Percentiles rank a stretch among this genome's conserved stretches.
phyloP scores from a whole-genome alignment of 2,113 vertebrate species.

The Kobus ellipsiprymnus region DNA sequence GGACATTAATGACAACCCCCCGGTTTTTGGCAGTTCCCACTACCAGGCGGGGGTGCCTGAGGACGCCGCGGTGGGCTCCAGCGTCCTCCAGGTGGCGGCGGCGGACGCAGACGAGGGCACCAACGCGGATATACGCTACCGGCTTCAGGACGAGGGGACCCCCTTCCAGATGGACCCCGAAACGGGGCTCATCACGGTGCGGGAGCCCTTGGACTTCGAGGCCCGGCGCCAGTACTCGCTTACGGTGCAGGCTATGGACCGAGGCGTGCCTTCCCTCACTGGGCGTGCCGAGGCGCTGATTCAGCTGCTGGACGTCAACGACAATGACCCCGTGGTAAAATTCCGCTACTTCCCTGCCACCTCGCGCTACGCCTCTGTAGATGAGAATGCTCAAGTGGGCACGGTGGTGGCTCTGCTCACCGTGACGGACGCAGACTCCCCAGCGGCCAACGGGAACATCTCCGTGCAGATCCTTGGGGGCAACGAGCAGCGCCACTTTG shows the following conservation, averaged over 20 bases:
- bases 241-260: constrained; percentile 91
- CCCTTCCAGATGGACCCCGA: constrained; percentile 95
- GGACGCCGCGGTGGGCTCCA: constrained; percentile 91
- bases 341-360: constrained; percentile 94
- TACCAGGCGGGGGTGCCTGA: constrained; percentile 92
- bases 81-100: constrained; percentile 90
- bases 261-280: constrained; percentile 89
- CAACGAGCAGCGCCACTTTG: constrained; percentile 96
- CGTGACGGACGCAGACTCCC: constrained; percentile 94
- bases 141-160: constrained; percentile 82
- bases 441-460: constrained; percentile 94
- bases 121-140: constrained; percentile 93
- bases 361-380: constrained; percentile 95
- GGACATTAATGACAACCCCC: constrained; percentile 97
- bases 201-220: constrained; percentile 92
- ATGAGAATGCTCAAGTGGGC: constrained; percentile 95
- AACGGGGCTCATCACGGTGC: constrained; percentile 90
- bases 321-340: constrained; percentile 96
- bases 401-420: constrained; percentile 96
- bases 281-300: constrained; percentile 92
- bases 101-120: constrained; percentile 94
- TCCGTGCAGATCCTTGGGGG: constrained; percentile 95
- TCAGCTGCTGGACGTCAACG: constrained; percentile 93
- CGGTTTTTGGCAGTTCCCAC: constrained; percentile 88
- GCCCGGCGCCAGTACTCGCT: constrained; percentile 89